phyloP scores from a whole-genome alignment of 2,113 vertebrate genomes.

The Morone chrysops region DNA sequence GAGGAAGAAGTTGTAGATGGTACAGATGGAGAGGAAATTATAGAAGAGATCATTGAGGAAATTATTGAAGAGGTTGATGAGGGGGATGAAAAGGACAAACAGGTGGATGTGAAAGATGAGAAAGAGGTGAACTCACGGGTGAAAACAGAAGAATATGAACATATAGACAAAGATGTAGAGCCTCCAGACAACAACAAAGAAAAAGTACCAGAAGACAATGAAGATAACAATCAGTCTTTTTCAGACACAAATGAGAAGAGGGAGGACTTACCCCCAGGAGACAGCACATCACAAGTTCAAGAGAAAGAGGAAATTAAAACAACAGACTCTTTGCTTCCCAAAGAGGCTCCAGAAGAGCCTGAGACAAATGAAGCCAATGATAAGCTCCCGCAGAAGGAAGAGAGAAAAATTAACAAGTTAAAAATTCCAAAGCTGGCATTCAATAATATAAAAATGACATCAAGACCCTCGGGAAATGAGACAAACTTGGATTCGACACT shows the following conservation, averaged over 20 bases:
- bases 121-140: slow-evolving; percentile 25
- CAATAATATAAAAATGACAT: slow-evolving; percentile 92
- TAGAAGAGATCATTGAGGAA: slow-evolving; percentile 73
- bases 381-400: slow-evolving; percentile 82
- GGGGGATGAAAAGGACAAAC: slow-evolving; percentile 39
- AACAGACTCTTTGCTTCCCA: neutral
- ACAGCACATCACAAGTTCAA: slow-evolving; percentile 27
- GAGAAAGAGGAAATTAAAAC: slow-evolving; percentile 55
- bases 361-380: slow-evolving; percentile 58
- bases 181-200: slow-evolving; percentile 10
- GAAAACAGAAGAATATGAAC: slow-evolving; percentile 11
- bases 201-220: slow-evolving; percentile 1
- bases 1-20: slow-evolving; percentile 62
- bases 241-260: slow-evolving; percentile 28
- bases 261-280: slow-evolving; percentile 15
- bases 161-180: slow-evolving; percentile 3
- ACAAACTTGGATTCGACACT: slow-evolving; percentile 94
- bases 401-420: slow-evolving; percentile 90
- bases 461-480: slow-evolving; percentile 95
- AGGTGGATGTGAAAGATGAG: slow-evolving; percentile 23
- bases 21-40: slow-evolving; percentile 69
- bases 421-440: slow-evolving; percentile 90
- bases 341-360: slow-evolving; percentile 26
- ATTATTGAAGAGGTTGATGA: slow-evolving; percentile 69
- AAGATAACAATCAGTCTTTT: neutral